Conservation (phyloP, 1,140 invertebrate species). For the Lasaia peninsularis region DNA sequence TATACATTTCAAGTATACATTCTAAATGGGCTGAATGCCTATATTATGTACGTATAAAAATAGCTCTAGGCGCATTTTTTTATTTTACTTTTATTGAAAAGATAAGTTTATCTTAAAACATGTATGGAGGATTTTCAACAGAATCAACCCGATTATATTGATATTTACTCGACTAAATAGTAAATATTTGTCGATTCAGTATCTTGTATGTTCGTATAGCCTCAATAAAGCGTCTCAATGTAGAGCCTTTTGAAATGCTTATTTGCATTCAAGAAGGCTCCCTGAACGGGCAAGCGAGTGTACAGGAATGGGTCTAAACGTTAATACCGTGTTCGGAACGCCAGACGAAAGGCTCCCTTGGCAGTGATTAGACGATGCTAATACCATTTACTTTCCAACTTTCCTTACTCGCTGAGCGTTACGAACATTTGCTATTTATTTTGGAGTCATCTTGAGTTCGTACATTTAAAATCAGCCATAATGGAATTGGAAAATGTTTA, state of each 20-base stretch:
- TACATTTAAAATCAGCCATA: background rate
- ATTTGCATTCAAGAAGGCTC: conserved; percentile 72
- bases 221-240: conserved; percentile 65
- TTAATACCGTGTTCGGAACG: conserved; percentile 40
- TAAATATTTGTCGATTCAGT: background rate
- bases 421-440: conserved; percentile 65
- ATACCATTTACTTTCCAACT: conserved; percentile 74
- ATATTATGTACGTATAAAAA: no score
- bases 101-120: no score
- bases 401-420: conserved; percentile 66
- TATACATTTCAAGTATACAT: no score
- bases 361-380: conserved; percentile 71
- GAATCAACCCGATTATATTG: no score
- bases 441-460: conserved; percentile 49
- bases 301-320: conserved; percentile 47
- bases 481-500: no score
- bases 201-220: conserved; percentile 35
- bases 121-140: no score
- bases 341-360: conserved; percentile 65
- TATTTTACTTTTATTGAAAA: no score
- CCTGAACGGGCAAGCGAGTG: conserved; percentile 52
- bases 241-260: conserved; percentile 69
- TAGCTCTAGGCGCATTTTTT: no score
- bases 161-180: background rate
- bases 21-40: no score